Evolutionary conservation across 2,888 invertebrate species (phyloP), one percentile per base, ranked within the genome.

Genomic region (Drosophila borealis): DNA sequence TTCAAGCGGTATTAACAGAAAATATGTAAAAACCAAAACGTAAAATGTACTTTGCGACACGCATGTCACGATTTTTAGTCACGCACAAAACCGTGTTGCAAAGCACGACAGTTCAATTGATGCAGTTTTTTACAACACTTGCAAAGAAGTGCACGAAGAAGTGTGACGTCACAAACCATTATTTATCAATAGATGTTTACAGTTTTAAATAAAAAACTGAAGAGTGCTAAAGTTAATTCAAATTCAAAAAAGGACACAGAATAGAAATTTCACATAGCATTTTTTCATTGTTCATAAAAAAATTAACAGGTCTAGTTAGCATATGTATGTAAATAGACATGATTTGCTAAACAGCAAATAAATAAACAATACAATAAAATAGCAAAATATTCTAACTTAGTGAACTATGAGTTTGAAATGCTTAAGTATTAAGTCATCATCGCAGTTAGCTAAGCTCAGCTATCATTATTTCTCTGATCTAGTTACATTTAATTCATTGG

Each of bases 11-110:
- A 53, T 67, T 21, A 69, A 65, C 63, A 48, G 65, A 61, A 45
- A 61, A 72, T 70, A 51, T 53, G 29, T 42, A 64, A 61, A 70
- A 75, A 57, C 36, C 37, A 59, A 82, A 76, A 61, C 62, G 70
- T 75, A 61, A 70, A 49, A 64, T 49, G 56, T 73, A 65, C 78
- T 74, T 56, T 48, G 49, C 69, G 81, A 72, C 85, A 80, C 81
- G 85, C 85, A 86, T 73, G 77, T 77, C 88, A 88, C 82, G 83
- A 82, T 69, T 72, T 74, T 80, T 65, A 85, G 82, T 83, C 83
- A 83, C 83, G 83, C 83, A 83, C 88, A 83, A 71, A 85, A 67
- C 63, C 59, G 83, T 83, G 86, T 64, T 79, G 88, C 19, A 69
- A 70, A 83, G 49, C 55, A 78, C 61, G 65, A 76, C 34, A 62